These are phyloP conservation scores for Heterodera filipjevi DNA, from an alignment of 2,888 invertebrate genomes.

Conservation along the genomic window DNA sequence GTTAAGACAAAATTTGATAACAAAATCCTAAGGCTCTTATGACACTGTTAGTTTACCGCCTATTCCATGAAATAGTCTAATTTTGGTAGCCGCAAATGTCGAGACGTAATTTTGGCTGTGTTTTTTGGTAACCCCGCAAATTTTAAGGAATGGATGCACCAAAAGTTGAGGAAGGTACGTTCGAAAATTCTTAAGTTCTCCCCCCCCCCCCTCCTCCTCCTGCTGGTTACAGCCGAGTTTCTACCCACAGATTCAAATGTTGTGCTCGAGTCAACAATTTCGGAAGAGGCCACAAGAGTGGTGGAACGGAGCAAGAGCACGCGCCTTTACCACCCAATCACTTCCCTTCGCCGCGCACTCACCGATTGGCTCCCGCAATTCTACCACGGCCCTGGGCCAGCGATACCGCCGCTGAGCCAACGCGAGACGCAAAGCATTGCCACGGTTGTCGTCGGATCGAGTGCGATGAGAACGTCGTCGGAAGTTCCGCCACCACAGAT, in stretches of 20 bases:
- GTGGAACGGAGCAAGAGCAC: conserved; percentile 32
- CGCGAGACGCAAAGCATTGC: conserved; percentile 45
- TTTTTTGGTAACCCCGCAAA: background rate
- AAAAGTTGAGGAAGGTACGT: conserved; percentile 37
- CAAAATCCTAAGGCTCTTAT: too few species aligned
- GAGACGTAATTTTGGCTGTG: too few species aligned
- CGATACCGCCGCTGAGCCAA: conserved; percentile 51
- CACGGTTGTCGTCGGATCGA: conserved; percentile 44
- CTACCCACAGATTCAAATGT: conserved; percentile 31
- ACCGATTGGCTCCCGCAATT: conserved; percentile 50
- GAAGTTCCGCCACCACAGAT: conserved; percentile 44
- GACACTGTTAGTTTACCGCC: too few species aligned
- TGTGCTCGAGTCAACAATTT: conserved; percentile 31
- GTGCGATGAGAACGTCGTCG: conserved; percentile 28
- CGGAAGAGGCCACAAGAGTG: conserved; percentile 35
- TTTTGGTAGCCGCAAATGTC: too few species aligned
- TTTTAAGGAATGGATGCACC: conserved; percentile 25
- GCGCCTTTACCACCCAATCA: conserved; percentile 43
- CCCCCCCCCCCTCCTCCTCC: background rate
- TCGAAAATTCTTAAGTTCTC: conserved; percentile 19
- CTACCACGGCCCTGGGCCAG: conserved; percentile 39
- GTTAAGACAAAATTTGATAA: too few species aligned
- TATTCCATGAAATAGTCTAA: too few species aligned
- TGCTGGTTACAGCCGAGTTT: background rate
- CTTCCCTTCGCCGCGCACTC: conserved; percentile 45